These are phyloP conservation scores for Bufotes viridis DNA, from an alignment of 2,797 vertebrate genomes.

Conservation along the genomic window DNA sequence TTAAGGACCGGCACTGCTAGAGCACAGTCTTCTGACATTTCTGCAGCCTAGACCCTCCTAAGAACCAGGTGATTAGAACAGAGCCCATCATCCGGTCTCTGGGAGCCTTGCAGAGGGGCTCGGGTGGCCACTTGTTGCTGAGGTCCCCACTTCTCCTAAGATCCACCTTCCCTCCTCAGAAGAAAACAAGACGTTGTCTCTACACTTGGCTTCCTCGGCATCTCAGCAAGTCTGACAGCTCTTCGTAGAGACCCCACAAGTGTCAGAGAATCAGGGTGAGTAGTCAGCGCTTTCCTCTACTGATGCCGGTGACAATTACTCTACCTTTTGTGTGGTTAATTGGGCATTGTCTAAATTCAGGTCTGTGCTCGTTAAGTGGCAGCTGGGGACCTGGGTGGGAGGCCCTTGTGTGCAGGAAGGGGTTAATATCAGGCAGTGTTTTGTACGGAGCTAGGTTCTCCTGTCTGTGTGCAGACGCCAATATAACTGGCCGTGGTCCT, in stretches of 20 bases:
- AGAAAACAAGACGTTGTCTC: slow-evolving; percentile 8
- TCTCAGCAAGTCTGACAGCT: neutral
- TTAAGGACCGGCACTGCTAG: neutral
- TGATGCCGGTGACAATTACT: neutral
- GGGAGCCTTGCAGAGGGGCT: neutral
- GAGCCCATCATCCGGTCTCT: neutral
- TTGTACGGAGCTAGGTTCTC: neutral
- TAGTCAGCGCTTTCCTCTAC: neutral
- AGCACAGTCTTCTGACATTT: neutral
- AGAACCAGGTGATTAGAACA: neutral
- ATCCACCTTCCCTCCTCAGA: slow-evolving; percentile 22
- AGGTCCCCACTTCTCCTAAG: neutral
- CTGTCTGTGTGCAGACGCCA: neutral
- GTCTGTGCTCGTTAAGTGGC: neutral
- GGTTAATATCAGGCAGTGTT: slow-evolving; percentile 22
- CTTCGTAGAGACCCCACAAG: neutral
- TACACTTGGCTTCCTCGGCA: neutral
- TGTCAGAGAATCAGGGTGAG: slow-evolving; percentile 33
- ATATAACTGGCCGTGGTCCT: neutral
- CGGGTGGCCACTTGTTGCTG: slow-evolving; percentile 39
- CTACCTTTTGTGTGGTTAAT: neutral
- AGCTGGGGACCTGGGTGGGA: neutral
- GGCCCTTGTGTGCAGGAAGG: neutral
- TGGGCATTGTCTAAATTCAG: neutral
- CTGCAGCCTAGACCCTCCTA: neutral